A percentile compares a stretch with the other conserved stretches of the same genome.
Conservation (phyloP, 1,140 invertebrate species). For the Drosophila tristis region DNA sequence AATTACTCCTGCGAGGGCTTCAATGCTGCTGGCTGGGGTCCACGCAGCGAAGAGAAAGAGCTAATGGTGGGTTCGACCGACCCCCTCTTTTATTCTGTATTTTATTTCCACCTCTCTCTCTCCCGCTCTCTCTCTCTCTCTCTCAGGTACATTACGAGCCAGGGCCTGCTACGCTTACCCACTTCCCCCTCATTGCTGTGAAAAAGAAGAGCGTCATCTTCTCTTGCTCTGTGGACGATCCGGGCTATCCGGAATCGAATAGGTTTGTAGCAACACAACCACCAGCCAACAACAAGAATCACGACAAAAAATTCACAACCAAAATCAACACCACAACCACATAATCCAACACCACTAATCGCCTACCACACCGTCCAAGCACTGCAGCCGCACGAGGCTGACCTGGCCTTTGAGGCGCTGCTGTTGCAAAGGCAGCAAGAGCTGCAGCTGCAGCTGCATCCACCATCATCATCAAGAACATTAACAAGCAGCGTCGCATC, state of each 20-base stretch:
- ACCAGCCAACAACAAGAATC: slow-evolving; percentile 15
- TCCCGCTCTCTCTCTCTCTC: not conserved
- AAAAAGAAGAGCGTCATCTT: slow-evolving; percentile 92
- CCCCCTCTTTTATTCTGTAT: not conserved
- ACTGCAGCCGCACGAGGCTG: slow-evolving; percentile 67
- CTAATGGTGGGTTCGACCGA: slow-evolving; percentile 83
- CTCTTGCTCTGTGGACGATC: slow-evolving; percentile 92
- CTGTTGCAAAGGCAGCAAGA: slow-evolving; percentile 68
- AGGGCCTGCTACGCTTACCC: slow-evolving; percentile 89
- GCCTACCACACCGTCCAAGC: slow-evolving; percentile 75
- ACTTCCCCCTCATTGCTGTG: slow-evolving; percentile 90
- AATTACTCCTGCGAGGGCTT: slow-evolving; percentile 95
- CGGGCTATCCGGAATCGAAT: slow-evolving; percentile 90
- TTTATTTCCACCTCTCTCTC: not conserved
- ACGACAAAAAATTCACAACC: slow-evolving; percentile 5
- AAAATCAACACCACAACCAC: slow-evolving; percentile 27
- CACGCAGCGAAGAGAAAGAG: slow-evolving; percentile 89
- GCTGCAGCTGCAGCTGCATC: slow-evolving; percentile 17
- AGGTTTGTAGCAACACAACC: slow-evolving; percentile 73
- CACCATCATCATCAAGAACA: slow-evolving; percentile 43
- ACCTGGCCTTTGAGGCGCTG: slow-evolving; percentile 74
- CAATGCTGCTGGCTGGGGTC: slow-evolving; percentile 94
- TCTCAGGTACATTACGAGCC: slow-evolving; percentile 87
- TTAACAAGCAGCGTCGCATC: slow-evolving; percentile 27
- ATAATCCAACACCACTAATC: slow-evolving; percentile 39